Evolutionary conservation across 1,140 invertebrate genomes (phyloP), one percentile per base, ranked within the genome.

Genomic region (Homalodisca vitripennis): DNA sequence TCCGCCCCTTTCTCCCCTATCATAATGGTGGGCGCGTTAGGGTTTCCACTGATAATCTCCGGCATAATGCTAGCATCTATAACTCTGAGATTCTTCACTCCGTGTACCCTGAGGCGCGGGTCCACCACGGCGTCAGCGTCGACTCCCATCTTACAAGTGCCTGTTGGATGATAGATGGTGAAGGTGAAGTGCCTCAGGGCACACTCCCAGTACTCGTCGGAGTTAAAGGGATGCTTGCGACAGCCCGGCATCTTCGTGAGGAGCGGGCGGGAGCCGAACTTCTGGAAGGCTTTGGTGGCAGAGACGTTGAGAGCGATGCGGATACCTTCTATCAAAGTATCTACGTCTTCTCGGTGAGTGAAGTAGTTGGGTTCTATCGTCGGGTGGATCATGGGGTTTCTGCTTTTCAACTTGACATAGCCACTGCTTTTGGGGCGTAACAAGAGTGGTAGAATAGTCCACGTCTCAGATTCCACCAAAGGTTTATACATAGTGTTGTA

Each of bases 281-380:
- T 84, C 76, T 90, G 88, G 74, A 97, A 94, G 0, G 92, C 89
- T 12, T 85, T 84, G 0, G 92, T 91, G 65, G 89, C 88, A 0
- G 90, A 91, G 14, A 95, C 80, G 68, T 88, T 88, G 74, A 95
- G 83, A 0, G 90, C 92, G 53, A 95, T 88, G 72, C 90, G 87
- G 17, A 95, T 93, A 1, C 91, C 93, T 75, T 94, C 91, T 0
- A 89, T 87, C 3, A 95, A 75, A 0, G 89, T 84, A 71, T 88
- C 80, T 14, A 94, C 84, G 72, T 95, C 93, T 73, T 91, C 86
- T 69, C 86, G 87, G 72, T 93, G 87, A 0, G 90, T 87, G 75
- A 97, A 92, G 75, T 97, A 97, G 75, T 95, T 95, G 0, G 96
- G 94, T 78, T 93, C 91, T n/a, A 98, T 91, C 2, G 90, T 85